Evolutionary conservation across 2,888 invertebrate genomes (phyloP).

Genomic region (Torymus aiolomorphi): DNA sequence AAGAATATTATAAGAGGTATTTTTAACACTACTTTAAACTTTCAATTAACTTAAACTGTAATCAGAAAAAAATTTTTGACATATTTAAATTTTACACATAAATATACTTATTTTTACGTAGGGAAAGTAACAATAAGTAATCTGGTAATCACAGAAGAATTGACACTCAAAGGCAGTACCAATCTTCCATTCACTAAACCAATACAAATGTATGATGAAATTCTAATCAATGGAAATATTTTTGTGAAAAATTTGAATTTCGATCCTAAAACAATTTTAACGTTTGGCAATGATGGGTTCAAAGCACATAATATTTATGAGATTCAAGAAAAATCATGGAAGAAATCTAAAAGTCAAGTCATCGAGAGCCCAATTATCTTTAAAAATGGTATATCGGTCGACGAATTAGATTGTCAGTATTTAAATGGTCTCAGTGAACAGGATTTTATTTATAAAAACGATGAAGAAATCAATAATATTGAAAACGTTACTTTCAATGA

Average conservation of each 20-base stretch:
- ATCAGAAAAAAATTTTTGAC: neutral
- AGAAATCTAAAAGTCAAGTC: conserved; percentile 66
- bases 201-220: conserved; percentile 65
- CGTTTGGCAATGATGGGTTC: neutral
- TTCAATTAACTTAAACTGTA: neutral
- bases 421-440: conserved; percentile 63
- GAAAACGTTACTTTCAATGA: conserved; percentile 59
- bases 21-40: neutral
- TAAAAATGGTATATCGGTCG: conserved; percentile 62
- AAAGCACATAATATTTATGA: conserved; percentile 50
- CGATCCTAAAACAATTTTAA: neutral
- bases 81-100: neutral
- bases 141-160: conserved; percentile 63
- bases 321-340: conserved; percentile 64
- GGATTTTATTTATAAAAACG: conserved; percentile 66
- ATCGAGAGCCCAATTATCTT: conserved; percentile 61
- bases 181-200: conserved; percentile 51
- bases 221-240: conserved; percentile 65
- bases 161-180: conserved; percentile 57
- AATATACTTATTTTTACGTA: conserved; percentile 44
- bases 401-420: conserved; percentile 61
- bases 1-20: conserved; percentile 67
- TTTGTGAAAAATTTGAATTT: conserved; percentile 57
- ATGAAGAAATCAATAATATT: conserved; percentile 36
- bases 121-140: conserved; percentile 63